Conservation (phyloP, 2,113 vertebrate genomes). For the Nothocercus nigrocapillus region DNA sequence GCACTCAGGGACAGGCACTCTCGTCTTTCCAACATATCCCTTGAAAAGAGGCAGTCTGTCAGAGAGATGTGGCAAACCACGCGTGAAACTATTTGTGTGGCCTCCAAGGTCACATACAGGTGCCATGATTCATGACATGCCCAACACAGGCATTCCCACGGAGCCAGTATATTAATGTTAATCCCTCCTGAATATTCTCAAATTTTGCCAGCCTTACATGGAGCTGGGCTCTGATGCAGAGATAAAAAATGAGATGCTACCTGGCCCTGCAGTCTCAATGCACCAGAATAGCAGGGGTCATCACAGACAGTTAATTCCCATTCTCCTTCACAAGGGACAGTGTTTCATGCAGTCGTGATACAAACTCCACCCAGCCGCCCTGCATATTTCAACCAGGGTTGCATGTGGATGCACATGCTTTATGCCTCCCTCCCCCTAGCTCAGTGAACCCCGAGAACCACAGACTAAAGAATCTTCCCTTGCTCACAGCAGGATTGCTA, state of each 20-base stretch:
- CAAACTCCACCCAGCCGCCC: background rate
- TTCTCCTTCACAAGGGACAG: background rate
- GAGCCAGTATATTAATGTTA: accelerated
- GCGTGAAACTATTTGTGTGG: accelerated
- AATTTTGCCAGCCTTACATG: background rate
- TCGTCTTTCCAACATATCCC: background rate
- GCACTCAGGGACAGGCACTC: background rate
- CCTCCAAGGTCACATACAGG: background rate
- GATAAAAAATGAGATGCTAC: background rate
- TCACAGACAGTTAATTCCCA: accelerated
- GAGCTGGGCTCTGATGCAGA: background rate
- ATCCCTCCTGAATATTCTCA: background rate
- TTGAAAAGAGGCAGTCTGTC: background rate
- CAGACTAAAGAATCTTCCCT: background rate
- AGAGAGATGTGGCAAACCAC: background rate
- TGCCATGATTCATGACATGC: background rate
- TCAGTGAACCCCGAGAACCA: background rate
- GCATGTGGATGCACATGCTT: background rate
- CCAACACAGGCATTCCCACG: background rate
- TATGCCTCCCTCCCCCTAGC: background rate
- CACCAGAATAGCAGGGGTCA: accelerated
- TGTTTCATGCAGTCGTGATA: background rate
- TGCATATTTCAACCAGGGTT: accelerated
- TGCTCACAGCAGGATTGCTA: background rate
- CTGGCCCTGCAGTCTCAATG: accelerated